Evolutionary conservation across 2,113 vertebrate genomes (phyloP).

Genomic region (Nipponia nippon): DNA sequence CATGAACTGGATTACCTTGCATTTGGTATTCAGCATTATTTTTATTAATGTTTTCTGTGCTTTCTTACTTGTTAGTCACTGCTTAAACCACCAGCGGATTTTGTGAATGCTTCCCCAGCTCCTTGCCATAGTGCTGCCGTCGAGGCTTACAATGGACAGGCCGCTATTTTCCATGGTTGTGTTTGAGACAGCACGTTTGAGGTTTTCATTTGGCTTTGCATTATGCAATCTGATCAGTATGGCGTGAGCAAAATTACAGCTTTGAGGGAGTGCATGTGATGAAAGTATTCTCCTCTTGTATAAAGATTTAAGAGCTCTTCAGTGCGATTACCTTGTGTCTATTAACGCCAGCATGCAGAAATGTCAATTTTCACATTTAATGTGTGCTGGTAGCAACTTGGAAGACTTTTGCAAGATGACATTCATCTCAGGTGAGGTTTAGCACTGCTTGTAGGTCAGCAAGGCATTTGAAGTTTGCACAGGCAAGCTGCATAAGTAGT

Average conservation of each 20-base stretch:
- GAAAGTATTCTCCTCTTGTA: not conserved
- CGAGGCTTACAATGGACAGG: not conserved
- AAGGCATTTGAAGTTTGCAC: not conserved
- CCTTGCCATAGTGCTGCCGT: not conserved
- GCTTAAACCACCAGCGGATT: not conserved
- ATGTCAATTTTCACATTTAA: not conserved
- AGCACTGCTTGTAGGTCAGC: not conserved
- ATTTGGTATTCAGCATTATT: not conserved
- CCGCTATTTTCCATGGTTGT: not conserved
- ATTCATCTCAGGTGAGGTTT: not conserved
- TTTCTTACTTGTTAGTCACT: not conserved
- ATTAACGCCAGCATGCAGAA: not conserved
- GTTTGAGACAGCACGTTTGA: not conserved
- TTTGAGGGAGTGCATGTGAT: not conserved
- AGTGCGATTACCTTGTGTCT: not conserved
- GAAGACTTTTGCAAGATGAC: not conserved
- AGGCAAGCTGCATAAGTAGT: not conserved
- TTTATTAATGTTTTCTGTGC: not conserved
- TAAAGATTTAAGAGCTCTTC: not conserved
- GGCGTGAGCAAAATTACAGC: not conserved
- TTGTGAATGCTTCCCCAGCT: not conserved
- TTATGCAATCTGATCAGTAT: not conserved
- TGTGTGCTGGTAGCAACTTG: not conserved
- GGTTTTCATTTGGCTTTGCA: not conserved
- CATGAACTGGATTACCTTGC: not conserved